Percentiles rank a stretch among this genome's conserved stretches.
These are phyloP conservation scores for Piscicola geometra DNA, from an alignment of 2,888 invertebrate genomes.

Conservation along the genomic window DNA sequence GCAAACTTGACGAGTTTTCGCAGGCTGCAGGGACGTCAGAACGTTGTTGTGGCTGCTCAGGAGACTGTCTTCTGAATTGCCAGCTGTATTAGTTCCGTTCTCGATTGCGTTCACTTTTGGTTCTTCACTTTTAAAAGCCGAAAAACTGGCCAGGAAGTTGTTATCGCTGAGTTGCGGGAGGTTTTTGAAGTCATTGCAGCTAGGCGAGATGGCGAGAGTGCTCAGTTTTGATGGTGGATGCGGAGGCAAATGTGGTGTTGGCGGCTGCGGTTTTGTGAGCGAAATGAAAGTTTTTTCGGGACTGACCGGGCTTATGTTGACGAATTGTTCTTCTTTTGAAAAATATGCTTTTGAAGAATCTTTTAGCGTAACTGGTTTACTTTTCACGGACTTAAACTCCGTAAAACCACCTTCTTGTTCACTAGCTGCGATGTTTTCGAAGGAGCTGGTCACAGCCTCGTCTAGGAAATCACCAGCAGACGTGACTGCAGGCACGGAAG, in stretches of 20 bases:
- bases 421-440: too few relatives aligned
- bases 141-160: neutral
- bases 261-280: neutral
- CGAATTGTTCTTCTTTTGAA: neutral
- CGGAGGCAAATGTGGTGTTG: neutral
- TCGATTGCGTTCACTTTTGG: neutral
- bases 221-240: neutral
- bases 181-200: neutral
- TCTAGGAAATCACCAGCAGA: too few relatives aligned
- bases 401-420: too few relatives aligned
- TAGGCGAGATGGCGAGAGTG: too few relatives aligned
- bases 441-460: too few relatives aligned
- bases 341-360: neutral
- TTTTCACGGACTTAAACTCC: too few relatives aligned
- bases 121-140: neutral
- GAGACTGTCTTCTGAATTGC: too few relatives aligned
- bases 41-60: neutral
- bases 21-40: slow-evolving; percentile 24
- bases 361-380: too few relatives aligned
- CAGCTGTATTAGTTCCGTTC: too few relatives aligned
- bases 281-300: slow-evolving; percentile 17
- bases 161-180: neutral
- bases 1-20: slow-evolving; percentile 25
- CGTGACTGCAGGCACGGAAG: too few relatives aligned
- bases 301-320: slow-evolving; percentile 4